Evolutionary conservation across 2,888 invertebrate species (phyloP).

Genomic region (Phortica okadai): DNA sequence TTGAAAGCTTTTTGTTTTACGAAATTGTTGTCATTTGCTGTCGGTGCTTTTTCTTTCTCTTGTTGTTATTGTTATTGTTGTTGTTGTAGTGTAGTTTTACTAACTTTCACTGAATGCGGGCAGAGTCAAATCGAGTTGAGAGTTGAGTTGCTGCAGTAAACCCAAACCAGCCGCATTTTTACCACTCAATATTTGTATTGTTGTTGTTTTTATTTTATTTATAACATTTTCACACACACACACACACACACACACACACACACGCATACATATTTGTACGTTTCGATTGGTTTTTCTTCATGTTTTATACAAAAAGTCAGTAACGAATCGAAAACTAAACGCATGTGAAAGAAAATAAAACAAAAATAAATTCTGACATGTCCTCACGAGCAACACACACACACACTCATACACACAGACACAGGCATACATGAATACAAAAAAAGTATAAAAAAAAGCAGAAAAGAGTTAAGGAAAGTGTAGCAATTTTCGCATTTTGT

Average conservation of each 20-base stretch:
- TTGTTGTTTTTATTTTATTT: slow-evolving; percentile 51
- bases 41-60: background rate
- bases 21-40: slow-evolving; percentile 22
- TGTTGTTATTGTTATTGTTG: background rate
- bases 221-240: slow-evolving; percentile 64
- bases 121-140: background rate
- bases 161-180: background rate
- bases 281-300: slow-evolving; percentile 33
- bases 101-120: slow-evolving; percentile 6
- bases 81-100: slow-evolving; percentile 9
- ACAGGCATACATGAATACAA: background rate
- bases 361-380: background rate
- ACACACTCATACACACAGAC: background rate
- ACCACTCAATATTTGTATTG: background rate
- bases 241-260: slow-evolving; percentile 58
- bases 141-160: background rate
- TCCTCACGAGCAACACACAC: background rate
- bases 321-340: slow-evolving; percentile 4
- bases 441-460: background rate
- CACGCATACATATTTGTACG: slow-evolving; percentile 54
- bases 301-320: slow-evolving; percentile 16
- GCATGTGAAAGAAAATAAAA: background rate
- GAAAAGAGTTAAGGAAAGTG: slow-evolving; percentile 14
- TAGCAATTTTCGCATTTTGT: slow-evolving; percentile 56
- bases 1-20: slow-evolving; percentile 13